phyloP scores from a whole-genome alignment of 2,888 invertebrate species.

The Polydrusus cervinus region DNA sequence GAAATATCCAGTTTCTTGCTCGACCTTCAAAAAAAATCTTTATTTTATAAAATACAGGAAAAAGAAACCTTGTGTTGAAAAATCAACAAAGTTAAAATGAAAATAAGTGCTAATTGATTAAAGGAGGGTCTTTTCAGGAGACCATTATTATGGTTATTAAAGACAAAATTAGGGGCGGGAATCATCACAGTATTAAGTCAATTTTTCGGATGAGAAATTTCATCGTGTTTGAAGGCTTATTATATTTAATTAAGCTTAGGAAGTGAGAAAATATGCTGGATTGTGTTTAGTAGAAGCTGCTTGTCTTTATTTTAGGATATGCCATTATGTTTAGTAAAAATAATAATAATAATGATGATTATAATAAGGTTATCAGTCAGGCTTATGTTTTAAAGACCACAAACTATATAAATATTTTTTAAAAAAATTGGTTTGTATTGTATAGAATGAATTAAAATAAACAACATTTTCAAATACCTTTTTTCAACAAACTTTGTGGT shows the following conservation, averaged over 20 bases:
- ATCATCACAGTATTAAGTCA: slow-evolving; percentile 31
- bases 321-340: not conserved
- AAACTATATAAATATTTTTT: too few species aligned
- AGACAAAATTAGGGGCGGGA: slow-evolving; percentile 33
- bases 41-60: too few species aligned
- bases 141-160: slow-evolving; percentile 39
- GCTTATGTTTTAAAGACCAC: too few species aligned
- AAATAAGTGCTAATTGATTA: slow-evolving; percentile 19
- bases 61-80: not conserved
- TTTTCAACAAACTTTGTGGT: too few species aligned
- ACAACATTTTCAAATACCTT: too few species aligned
- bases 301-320: too few species aligned
- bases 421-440: too few species aligned
- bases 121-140: not conserved
- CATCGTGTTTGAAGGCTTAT: slow-evolving; percentile 7
- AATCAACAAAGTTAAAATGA: slow-evolving; percentile 16
- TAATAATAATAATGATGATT: too few species aligned
- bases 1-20: too few species aligned
- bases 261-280: not conserved
- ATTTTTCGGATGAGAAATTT: slow-evolving; percentile 31
- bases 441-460: too few species aligned
- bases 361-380: too few species aligned
- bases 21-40: too few species aligned
- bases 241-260: slow-evolving; percentile 14
- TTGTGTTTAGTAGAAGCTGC: not conserved